Conservation (phyloP, 64 coral and sea anemone genomes). For the Acropora yongei region DNA sequence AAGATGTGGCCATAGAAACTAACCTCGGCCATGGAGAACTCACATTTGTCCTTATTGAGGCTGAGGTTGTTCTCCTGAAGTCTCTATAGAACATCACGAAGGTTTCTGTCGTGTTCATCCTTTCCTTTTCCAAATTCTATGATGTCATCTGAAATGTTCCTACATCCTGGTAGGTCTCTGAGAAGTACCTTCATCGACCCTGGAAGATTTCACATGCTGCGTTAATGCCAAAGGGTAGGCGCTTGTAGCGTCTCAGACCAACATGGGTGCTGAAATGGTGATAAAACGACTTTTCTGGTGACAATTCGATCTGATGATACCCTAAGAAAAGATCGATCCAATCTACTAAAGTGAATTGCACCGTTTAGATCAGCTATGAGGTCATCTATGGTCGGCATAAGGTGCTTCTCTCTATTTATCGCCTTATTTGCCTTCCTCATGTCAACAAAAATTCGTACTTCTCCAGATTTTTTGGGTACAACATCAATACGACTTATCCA, state of each 20-base stretch:
- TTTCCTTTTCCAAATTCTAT: conserved; percentile 46
- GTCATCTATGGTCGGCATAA: conserved; percentile 69
- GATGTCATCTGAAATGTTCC: conserved; percentile 72
- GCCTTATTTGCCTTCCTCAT: no score
- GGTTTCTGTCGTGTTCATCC: conserved; percentile 57
- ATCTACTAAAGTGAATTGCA: conserved; percentile 44
- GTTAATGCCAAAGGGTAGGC: conserved; percentile 72
- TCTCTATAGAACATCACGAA: conserved; percentile 22
- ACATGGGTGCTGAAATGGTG: conserved; percentile 58
- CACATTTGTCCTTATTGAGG: conserved; percentile 66
- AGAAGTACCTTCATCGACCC: conserved; percentile 46
- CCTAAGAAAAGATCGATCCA: conserved; percentile 61
- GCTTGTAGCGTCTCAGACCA: conserved; percentile 60
- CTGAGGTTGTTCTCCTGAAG: conserved; percentile 53
- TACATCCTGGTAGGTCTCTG: conserved; percentile 52
- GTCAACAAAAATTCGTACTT: no score
- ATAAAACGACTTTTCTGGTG: conserved; percentile 69
- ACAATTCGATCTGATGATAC: conserved; percentile 69
- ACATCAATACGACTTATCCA: no score
- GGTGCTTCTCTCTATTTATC: conserved; percentile 37
- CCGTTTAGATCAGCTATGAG: conserved; percentile 48
- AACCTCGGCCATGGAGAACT: conserved; percentile 50
- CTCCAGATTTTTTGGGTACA: no score
- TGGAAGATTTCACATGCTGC: conserved; percentile 72
- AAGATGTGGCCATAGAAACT: conserved; percentile 65